phyloP scores from a whole-genome alignment of 30 jellyfish, hydroid and myxozoan species.

The Turritopsis rubra region DNA sequence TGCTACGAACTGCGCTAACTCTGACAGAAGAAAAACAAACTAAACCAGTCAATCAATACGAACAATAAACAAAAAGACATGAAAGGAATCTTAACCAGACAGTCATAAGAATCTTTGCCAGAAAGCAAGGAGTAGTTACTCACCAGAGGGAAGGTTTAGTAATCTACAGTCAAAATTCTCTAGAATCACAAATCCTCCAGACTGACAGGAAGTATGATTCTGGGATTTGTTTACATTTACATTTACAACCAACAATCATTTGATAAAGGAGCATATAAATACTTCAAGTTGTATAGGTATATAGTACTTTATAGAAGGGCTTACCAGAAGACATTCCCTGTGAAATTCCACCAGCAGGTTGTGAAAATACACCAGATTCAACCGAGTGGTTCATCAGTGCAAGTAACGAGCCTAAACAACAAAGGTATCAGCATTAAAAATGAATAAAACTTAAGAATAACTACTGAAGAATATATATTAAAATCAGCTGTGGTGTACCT shows the following conservation, averaged over 20 bases:
- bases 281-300: not conserved
- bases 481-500: slow-evolving; percentile 11
- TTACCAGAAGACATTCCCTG: not conserved
- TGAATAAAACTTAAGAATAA: not conserved
- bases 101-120: too few species aligned
- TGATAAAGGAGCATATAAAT: not conserved
- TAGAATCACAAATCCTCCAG: too few species aligned
- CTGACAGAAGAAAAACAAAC: not conserved
- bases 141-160: too few species aligned
- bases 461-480: not conserved
- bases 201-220: too few species aligned
- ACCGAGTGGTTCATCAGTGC: slow-evolving; percentile 34
- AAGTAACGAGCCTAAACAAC: slow-evolving; percentile 24
- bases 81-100: too few species aligned
- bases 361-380: slow-evolving; percentile 19
- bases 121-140: too few species aligned
- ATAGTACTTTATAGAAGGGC: not conserved
- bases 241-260: not conserved
- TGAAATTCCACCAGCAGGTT: slow-evolving; percentile 12
- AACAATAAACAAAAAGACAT: too few species aligned
- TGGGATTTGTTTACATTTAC: too few species aligned
- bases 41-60: not conserved
- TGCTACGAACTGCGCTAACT: not conserved
- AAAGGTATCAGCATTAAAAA: not conserved
- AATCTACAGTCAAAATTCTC: too few species aligned